Evolutionary conservation across 1,140 invertebrate genomes (phyloP).

Genomic region (Zaprionus capensis): DNA sequence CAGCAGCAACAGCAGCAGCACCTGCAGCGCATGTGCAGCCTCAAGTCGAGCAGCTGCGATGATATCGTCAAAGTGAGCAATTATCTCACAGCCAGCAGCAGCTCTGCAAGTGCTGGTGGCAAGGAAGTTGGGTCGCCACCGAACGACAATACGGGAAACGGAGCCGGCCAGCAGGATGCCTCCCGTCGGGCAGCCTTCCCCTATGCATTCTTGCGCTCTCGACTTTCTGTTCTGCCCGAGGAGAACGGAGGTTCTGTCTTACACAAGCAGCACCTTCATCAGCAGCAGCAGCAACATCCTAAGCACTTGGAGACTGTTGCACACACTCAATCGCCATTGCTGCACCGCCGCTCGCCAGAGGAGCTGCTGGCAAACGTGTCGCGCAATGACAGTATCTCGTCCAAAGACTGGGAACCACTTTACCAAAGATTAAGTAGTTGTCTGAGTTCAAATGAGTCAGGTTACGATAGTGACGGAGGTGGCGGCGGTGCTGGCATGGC

Average conservation of each 20-base stretch:
- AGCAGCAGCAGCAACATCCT: constrained; percentile 24
- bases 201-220: constrained; percentile 91
- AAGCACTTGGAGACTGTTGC: background rate
- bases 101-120: constrained; percentile 31
- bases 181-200: constrained; percentile 87
- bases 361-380: constrained; percentile 66
- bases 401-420: constrained; percentile 85
- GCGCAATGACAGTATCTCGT: constrained; percentile 83
- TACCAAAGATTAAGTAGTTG: constrained; percentile 88
- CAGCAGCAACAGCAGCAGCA: constrained; percentile 50
- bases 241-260: constrained; percentile 87
- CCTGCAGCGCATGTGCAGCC: constrained; percentile 42
- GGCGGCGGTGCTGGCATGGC: constrained; percentile 83
- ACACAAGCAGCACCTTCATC: constrained; percentile 75
- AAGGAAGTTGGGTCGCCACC: constrained; percentile 50
- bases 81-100: constrained; percentile 56
- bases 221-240: constrained; percentile 90
- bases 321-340: constrained; percentile 47
- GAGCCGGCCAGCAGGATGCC: constrained; percentile 51
- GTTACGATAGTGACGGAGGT: constrained; percentile 91
- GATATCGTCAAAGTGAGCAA: constrained; percentile 83
- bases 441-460: constrained; percentile 92
- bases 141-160: background rate
- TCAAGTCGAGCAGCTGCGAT: constrained; percentile 83
- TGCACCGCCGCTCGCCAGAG: constrained; percentile 66